phyloP scores from a whole-genome alignment of 2,113 vertebrate species.

The Pseudorectes ferrugineus region DNA sequence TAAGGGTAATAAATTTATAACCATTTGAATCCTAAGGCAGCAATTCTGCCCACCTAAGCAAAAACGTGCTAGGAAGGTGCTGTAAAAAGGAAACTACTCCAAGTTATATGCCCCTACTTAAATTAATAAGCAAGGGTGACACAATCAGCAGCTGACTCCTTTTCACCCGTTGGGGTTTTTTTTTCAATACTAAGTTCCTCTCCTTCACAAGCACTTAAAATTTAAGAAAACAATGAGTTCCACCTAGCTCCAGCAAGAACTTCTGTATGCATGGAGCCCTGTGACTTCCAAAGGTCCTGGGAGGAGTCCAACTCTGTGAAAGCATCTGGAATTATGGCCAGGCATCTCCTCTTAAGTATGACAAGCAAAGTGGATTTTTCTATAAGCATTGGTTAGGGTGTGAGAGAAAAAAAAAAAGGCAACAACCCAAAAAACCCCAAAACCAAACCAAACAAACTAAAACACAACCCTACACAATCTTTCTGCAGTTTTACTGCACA shows the following conservation, averaged over 20 bases:
- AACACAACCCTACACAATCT: neutral
- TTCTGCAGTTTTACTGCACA: neutral
- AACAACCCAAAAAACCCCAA: no score
- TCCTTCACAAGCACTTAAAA: neutral
- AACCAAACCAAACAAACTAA: neutral
- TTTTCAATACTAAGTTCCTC: neutral
- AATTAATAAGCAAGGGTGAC: neutral
- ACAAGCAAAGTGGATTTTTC: fast-evolving
- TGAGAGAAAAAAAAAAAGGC: no score
- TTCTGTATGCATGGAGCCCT: neutral
- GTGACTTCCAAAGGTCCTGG: fast-evolving
- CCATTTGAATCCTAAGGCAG: fast-evolving
- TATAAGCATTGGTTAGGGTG: no score
- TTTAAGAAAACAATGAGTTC: neutral
- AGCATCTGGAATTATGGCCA: neutral
- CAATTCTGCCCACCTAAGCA: neutral
- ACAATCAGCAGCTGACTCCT: neutral
- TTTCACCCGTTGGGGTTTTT: neutral
- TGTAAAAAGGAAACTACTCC: neutral
- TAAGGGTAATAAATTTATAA: neutral
- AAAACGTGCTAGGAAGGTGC: neutral
- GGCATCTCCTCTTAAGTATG: fast-evolving
- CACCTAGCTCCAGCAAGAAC: fast-evolving
- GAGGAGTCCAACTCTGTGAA: fast-evolving
- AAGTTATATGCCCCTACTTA: neutral